Percentiles rank a stretch among this genome's conserved stretches.
Evolutionary conservation across 2,113 vertebrate genomes (phyloP).

Genomic region (Hippocampus mohnikei): DNA sequence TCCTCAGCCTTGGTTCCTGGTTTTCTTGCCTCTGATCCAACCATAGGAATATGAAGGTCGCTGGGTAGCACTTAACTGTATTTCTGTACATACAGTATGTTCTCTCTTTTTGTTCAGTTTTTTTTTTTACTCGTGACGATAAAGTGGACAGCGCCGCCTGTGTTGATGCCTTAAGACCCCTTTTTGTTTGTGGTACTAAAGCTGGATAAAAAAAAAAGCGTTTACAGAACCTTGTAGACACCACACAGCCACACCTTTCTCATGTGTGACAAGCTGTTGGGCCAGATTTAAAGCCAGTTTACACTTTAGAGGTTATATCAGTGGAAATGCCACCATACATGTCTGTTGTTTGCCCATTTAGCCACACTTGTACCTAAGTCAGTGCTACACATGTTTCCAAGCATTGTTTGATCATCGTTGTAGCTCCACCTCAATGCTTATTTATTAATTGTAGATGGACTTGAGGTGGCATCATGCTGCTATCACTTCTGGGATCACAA

Average conservation of each 20-base stretch:
- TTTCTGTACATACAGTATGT: constrained; percentile 57
- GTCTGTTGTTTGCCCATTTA: neutral
- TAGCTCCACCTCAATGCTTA: neutral
- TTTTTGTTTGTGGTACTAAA: constrained; percentile 5
- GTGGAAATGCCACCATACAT: neutral
- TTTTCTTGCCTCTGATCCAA: constrained; percentile 30
- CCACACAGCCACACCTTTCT: neutral
- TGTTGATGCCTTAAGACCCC: constrained; percentile 61
- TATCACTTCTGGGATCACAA: neutral
- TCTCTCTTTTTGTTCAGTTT: constrained; percentile 37
- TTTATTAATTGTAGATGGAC: neutral
- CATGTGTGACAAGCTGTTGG: neutral
- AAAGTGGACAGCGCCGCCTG: constrained; percentile 49
- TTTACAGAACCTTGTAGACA: neutral
- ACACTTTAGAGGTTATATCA: neutral
- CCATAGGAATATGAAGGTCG: constrained; percentile 50
- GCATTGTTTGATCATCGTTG: neutral
- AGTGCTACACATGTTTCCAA: neutral
- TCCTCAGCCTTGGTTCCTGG: constrained; percentile 19
- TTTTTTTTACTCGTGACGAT: constrained; percentile 60
- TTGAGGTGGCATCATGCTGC: neutral
- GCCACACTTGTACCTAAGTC: neutral
- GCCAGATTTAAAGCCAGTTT: neutral
- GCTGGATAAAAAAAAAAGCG: neutral
- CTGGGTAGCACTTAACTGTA: constrained; percentile 62